Base-by-base conservation (phyloP, 2,888 invertebrate genomes). In the Plemyria rubiginata region DNA sequence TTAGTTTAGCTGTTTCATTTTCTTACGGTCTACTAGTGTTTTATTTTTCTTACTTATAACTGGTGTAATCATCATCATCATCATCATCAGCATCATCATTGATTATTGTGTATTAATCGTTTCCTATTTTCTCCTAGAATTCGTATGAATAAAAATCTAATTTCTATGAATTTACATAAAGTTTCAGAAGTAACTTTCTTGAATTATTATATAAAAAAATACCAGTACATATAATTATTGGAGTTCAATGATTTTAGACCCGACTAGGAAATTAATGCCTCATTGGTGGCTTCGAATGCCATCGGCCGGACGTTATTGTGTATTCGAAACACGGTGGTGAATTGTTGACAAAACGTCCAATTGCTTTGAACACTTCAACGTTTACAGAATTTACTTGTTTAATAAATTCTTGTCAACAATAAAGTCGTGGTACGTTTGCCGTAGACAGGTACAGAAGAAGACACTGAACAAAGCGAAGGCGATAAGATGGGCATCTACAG, bases 281-380 rank as follows among this genome's bases (percentile, higher is more conserved):
- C 62, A 65, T 68, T 63, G 59, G 58, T 59, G 51, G 54, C 58
- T 62, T 46, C 65, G 69, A 67, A 66, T 67, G 46, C 66, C 60
- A 70, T 72, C 79, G 81, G 79, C 74, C 80, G 83, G 81, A 83
- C 76, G 79, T 81, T 75, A 73, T 84, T 78, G 72, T 75, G 75
- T 79, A 85, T 83, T 84, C 84, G 51, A 63, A 63, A 64, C 78
- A 66, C 75, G 78, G 64, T 60, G 66, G 67, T 60, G 67, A 68
- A 68, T 76, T 81, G 82, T 85, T 84, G 84, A 82, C 78, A 80
- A 80, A 83, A 79, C 78, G 76, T 78, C 73, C 62, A 73, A 70
- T 67, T 55, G 66, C 64, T 62, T 65, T 62, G 62, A 60, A 64
- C 60, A 57, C 53, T 56, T 54, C 48, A 56, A 48, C 52, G 52